Evolutionary conservation across 2,888 invertebrate genomes (phyloP).

Genomic region (Lamellibrachia columna): DNA sequence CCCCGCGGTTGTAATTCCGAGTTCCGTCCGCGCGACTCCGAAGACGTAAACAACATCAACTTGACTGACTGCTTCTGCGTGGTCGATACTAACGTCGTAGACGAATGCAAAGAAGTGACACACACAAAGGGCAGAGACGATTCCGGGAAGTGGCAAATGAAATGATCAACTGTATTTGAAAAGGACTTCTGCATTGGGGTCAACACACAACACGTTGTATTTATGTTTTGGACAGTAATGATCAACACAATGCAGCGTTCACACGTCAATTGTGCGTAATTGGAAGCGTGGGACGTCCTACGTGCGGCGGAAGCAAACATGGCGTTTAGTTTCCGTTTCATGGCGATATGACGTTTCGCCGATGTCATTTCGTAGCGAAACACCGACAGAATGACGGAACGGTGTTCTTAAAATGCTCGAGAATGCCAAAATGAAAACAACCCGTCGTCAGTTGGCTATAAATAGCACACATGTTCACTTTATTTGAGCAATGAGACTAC

Average conservation of each 20-base stretch:
- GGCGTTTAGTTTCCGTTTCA: neutral
- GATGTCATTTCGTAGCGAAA: neutral
- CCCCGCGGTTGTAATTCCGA: neutral
- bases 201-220: neutral
- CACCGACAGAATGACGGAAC: conserved; percentile 8
- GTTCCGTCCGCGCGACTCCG: neutral
- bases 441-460: neutral
- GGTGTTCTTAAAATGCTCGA: neutral
- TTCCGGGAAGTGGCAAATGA: neutral
- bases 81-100: neutral
- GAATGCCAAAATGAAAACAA: neutral
- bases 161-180: neutral
- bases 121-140: neutral
- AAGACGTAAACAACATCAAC: neutral
- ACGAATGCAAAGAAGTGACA: neutral
- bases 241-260: neutral
- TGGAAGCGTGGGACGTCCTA: neutral
- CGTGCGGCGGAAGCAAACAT: neutral
- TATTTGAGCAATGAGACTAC: too few species aligned
- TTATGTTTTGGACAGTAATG: neutral
- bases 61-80: too few species aligned
- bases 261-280: neutral
- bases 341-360: neutral
- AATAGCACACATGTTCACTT: neutral
- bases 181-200: neutral